Percentiles rank a stretch among this genome's conserved stretches.
Evolutionary conservation across 2,888 invertebrate species (phyloP).

Genomic region (Eristalis tenax): DNA sequence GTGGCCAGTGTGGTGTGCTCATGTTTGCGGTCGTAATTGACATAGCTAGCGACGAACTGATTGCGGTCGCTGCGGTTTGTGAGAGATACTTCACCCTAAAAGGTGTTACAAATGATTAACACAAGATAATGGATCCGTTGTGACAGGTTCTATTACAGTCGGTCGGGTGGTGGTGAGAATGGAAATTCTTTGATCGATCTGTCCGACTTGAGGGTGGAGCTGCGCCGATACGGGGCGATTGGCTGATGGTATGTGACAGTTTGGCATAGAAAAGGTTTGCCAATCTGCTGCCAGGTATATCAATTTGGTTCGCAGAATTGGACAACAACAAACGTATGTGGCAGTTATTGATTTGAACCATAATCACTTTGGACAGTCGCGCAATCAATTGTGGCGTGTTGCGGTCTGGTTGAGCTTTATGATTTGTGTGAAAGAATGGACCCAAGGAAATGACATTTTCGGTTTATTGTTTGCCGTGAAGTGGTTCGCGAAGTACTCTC

Average conservation of each 20-base stretch:
- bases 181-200: conserved; percentile 60
- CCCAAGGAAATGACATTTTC: neutral
- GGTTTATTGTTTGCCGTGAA: no score
- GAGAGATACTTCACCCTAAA: conserved; percentile 71
- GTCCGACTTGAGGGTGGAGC: conserved; percentile 63
- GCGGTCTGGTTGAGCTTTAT: neutral
- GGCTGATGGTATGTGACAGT: conserved; percentile 60
- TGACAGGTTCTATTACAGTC: conserved; percentile 66
- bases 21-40: conserved; percentile 57
- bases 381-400: neutral
- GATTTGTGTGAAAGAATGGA: neutral
- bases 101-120: conserved; percentile 71
- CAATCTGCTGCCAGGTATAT: neutral
- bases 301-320: neutral
- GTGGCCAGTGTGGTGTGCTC: conserved; percentile 13
- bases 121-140: conserved; percentile 62
- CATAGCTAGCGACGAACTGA: conserved; percentile 56
- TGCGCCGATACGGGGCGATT: conserved; percentile 1
- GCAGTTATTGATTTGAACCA: neutral
- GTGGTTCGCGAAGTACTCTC: no score
- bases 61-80: conserved; percentile 60
- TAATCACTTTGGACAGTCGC: neutral
- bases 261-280: no score
- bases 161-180: conserved; percentile 44
- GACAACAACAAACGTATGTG: neutral